phyloP scores from a whole-genome alignment of 2,888 invertebrate genomes.

The Colletes collaris region DNA sequence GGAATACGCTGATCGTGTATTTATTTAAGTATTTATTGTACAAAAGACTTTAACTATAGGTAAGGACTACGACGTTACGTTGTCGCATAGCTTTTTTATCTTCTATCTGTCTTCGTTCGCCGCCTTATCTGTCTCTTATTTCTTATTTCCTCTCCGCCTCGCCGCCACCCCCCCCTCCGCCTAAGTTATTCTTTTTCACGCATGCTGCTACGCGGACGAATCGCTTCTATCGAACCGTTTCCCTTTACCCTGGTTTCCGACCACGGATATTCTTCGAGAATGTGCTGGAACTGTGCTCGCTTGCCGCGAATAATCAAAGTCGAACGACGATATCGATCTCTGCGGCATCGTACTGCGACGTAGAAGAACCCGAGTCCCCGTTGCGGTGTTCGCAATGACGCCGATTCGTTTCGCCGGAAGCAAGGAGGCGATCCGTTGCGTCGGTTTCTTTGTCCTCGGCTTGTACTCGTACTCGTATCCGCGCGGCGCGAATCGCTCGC shows the following conservation, averaged over 20 bases:
- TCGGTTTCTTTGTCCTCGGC: constrained; percentile 48
- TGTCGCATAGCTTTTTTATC: constrained; percentile 14
- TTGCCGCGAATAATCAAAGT: background rate
- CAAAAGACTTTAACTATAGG: constrained; percentile 79
- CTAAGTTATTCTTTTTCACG: background rate
- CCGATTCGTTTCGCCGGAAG: constrained; percentile 38
- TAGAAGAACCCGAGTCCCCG: constrained; percentile 66
- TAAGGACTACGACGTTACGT: constrained; percentile 61
- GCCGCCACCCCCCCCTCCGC: background rate
- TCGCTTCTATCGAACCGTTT: background rate
- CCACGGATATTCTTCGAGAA: background rate
- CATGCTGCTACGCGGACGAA: constrained; percentile 4
- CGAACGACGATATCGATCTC: constrained; percentile 65
- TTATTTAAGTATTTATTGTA: constrained; percentile 80
- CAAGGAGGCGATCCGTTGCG: constrained; percentile 17
- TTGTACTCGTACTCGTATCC: constrained; percentile 26
- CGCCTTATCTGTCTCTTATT: background rate
- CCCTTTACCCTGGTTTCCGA: background rate
- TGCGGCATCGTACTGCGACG: constrained; percentile 73
- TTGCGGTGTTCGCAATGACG: constrained; percentile 13
- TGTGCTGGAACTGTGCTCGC: constrained; percentile 12
- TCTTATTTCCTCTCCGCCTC: background rate
- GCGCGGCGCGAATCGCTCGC: constrained; percentile 23
- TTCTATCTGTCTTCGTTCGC: constrained; percentile 6
- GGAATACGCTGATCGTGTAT: constrained; percentile 68